Conservation (phyloP, 2,888 invertebrate species). For the Eudasyphora cyanicolor region DNA sequence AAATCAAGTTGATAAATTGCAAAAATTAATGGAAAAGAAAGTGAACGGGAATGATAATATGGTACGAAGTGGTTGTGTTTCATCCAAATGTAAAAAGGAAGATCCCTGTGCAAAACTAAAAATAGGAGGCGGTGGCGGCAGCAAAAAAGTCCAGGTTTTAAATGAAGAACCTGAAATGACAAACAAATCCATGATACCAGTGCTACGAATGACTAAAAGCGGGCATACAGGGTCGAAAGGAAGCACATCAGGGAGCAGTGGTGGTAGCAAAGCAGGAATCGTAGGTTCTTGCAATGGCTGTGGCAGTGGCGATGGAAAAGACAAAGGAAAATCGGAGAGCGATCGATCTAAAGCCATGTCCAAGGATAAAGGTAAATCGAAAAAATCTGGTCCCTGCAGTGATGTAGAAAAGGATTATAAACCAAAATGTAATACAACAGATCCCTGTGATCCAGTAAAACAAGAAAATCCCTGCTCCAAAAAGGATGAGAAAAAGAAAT, state of each 20-base stretch:
- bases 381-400: not conserved
- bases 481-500: slow-evolving; percentile 9
- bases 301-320: not conserved
- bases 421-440: slow-evolving; percentile 56
- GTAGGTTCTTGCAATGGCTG: not conserved
- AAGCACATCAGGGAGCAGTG: not conserved
- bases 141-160: not conserved
- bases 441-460: slow-evolving; percentile 53
- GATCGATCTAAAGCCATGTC: not conserved
- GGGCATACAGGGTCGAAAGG: no score
- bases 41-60: no score
- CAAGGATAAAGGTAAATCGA: slow-evolving; percentile 5
- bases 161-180: not conserved
- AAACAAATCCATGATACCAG: slow-evolving; percentile 22
- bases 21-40: slow-evolving; percentile 35
- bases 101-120: slow-evolving; percentile 18
- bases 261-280: not conserved
- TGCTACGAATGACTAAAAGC: not conserved
- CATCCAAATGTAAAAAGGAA: slow-evolving; percentile 43
- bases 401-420: slow-evolving; percentile 40
- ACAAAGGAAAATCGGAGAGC: not conserved
- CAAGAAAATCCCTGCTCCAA: slow-evolving; percentile 8
- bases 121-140: not conserved
- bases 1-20: slow-evolving; percentile 24
- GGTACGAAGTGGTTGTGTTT: slow-evolving; percentile 25